Conservation (phyloP, 2,113 vertebrate species). For the Salminus brasiliensis region DNA sequence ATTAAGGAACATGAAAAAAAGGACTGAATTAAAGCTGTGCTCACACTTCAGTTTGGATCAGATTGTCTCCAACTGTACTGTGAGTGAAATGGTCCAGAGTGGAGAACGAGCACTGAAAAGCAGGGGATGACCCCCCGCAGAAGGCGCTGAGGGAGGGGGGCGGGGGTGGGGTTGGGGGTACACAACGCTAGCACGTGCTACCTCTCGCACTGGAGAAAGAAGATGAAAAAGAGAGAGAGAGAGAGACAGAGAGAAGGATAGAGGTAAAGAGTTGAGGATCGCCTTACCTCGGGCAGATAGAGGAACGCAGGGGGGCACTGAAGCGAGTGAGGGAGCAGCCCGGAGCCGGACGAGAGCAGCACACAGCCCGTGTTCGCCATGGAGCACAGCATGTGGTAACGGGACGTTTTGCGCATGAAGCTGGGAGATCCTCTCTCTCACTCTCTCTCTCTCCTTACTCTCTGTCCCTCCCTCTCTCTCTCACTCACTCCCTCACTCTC, state of each 20-base stretch:
- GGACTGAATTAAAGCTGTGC: background rate
- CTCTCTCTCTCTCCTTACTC: slow-evolving; percentile 40
- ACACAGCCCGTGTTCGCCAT: slow-evolving; percentile 96
- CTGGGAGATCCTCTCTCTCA: slow-evolving; percentile 51
- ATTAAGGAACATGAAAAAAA: background rate
- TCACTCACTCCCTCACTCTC: slow-evolving; percentile 7
- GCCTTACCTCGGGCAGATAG: slow-evolving; percentile 88
- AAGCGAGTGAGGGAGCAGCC: slow-evolving; percentile 91
- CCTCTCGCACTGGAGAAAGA: slow-evolving; percentile 11
- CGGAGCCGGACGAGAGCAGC: slow-evolving; percentile 87
- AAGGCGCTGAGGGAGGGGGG: slow-evolving; percentile 23
- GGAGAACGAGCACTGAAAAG: slow-evolving; percentile 7
- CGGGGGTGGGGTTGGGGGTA: slow-evolving; percentile 25
- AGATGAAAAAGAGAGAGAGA: slow-evolving; percentile 33
- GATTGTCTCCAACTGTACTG: too few relatives aligned
- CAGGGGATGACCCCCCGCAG: slow-evolving; percentile 40
- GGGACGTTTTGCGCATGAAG: slow-evolving; percentile 75
- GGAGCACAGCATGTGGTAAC: slow-evolving; percentile 93
- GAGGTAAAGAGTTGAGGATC: slow-evolving; percentile 27
- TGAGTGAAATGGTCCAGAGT: background rate
- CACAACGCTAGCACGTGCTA: slow-evolving; percentile 52
- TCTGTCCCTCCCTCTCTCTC: slow-evolving; percentile 33
- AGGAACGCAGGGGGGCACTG: slow-evolving; percentile 93
- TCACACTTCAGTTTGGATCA: background rate
- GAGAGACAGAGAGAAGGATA: slow-evolving; percentile 14